Evolutionary conservation across 1,140 invertebrate genomes (phyloP), one percentile per base, ranked within the genome.

Genomic region (Phymastichus coffea): DNA sequence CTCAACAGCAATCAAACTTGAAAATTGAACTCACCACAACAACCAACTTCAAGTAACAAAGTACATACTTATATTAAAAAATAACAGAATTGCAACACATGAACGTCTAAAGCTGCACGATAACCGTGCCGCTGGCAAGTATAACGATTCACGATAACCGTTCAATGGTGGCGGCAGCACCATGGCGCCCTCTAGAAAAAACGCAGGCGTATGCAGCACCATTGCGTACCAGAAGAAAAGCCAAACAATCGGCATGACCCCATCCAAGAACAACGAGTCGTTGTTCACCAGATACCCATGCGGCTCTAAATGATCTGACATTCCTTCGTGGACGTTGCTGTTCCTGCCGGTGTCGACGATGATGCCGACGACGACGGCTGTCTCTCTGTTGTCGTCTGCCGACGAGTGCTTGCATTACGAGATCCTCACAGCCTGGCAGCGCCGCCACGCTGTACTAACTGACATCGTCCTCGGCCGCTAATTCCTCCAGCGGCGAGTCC

Each of bases 361-460:
- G 41, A 3, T 7, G n/a, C 41, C 4, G 4, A 10, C 10, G 9
- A 4, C 9, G 28, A 22, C 23, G 28, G 6, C 28, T 33, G 28
- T 33, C 28, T 33, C 28, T n/a, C n/a, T n/a, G n/a, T n/a, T n/a
- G 28, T 33, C 28, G 28, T 7, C 28, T 6, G 28, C 52, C 49
- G 14, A 30, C 40, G 14, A 54, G 26, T 7, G 40, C 38, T 17
- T 37, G 28, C 52, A 54, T 41, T 17, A 41, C 20, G 10, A 25
- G 52, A 37, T 54, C 25, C 49, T 53, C 48, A 19, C 30, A 15
- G 37, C 22, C 12, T 38, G 33, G n/a, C 67, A 40, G 49, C 70
- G 74, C 76, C 76, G 70, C 76, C 76, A 80, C 76, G 74, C 76
- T 66, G 62, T 77, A 80, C 73, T 78, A 80, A 79, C 76, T 80